phyloP scores from a whole-genome alignment of 2,888 invertebrate species.

The Scrobipalpa costella region DNA sequence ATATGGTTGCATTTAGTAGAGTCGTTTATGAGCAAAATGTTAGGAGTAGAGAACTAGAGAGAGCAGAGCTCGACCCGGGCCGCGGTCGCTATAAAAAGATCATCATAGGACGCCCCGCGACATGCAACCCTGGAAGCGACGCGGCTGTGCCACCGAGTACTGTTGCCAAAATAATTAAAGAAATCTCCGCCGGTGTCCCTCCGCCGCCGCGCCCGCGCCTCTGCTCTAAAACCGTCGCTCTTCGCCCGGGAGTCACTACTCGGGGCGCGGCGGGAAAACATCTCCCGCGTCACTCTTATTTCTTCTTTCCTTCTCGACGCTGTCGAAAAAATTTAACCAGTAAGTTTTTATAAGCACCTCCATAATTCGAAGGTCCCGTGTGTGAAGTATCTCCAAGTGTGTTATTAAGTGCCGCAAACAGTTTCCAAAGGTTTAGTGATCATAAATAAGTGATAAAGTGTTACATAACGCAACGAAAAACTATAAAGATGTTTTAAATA shows the following conservation, averaged over 20 bases:
- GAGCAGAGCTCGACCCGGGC: constrained; percentile 71
- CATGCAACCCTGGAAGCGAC: constrained; percentile 81
- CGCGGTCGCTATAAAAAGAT: constrained; percentile 80
- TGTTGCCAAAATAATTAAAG: constrained; percentile 91
- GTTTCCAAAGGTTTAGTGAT: constrained; percentile 59
- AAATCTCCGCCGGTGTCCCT: constrained; percentile 84
- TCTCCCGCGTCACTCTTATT: constrained; percentile 81
- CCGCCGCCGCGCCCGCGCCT: constrained; percentile 83
- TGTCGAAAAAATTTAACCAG: constrained; percentile 76
- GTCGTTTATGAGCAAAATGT: neutral
- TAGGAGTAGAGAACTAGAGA: constrained; percentile 7
- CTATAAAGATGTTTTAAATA: constrained; percentile 57
- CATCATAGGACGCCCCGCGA: constrained; percentile 77
- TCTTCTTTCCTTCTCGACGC: constrained; percentile 81
- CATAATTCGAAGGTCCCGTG: constrained; percentile 58
- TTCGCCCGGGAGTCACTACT: constrained; percentile 81
- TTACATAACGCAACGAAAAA: constrained; percentile 69
- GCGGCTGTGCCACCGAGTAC: constrained; percentile 80
- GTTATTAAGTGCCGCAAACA: constrained; percentile 57
- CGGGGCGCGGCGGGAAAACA: constrained; percentile 81
- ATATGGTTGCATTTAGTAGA: neutral
- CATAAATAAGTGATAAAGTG: constrained; percentile 70
- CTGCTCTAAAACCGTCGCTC: constrained; percentile 82
- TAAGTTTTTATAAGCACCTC: constrained; percentile 66
- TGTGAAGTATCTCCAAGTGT: constrained; percentile 63